A percentile compares a stretch with the other conserved stretches of the same genome.
Conservation (phyloP, 2,113 vertebrate species). For the Mixornis gularis region DNA sequence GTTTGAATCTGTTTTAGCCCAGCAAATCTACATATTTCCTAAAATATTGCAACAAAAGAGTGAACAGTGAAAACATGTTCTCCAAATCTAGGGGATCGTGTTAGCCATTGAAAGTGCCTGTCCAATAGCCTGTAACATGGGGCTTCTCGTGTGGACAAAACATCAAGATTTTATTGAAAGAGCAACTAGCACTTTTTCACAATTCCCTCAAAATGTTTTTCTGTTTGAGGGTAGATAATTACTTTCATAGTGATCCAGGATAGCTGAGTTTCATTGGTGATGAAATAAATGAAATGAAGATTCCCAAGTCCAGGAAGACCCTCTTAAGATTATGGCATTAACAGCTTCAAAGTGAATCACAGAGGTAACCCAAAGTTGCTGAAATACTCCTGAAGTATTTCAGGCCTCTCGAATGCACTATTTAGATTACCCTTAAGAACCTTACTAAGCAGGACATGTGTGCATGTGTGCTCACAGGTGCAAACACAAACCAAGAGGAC, state of each 20-base stretch:
- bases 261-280: not conserved
- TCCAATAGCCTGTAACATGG: not conserved
- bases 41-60: not conserved
- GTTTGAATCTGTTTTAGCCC: not conserved
- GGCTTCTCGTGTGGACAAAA: not conserved
- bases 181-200: not conserved
- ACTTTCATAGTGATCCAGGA: not conserved
- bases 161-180: not conserved
- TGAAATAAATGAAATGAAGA: not conserved
- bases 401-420: not conserved
- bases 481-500: not conserved
- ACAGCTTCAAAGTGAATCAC: not conserved
- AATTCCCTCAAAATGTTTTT: not conserved
- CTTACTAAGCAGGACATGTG: not conserved
- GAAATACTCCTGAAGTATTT: not conserved
- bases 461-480: not conserved
- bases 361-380: not conserved
- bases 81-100: not conserved
- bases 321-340: not conserved
- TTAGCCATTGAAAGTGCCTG: not conserved
- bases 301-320: not conserved
- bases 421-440: not conserved
- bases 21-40: not conserved
- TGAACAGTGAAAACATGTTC: not conserved
- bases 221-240: not conserved